Percentiles rank a stretch among this genome's conserved stretches.
These are phyloP conservation scores for Avahi laniger DNA, from an alignment of 2,797 vertebrate genomes.

Conservation along the genomic window DNA sequence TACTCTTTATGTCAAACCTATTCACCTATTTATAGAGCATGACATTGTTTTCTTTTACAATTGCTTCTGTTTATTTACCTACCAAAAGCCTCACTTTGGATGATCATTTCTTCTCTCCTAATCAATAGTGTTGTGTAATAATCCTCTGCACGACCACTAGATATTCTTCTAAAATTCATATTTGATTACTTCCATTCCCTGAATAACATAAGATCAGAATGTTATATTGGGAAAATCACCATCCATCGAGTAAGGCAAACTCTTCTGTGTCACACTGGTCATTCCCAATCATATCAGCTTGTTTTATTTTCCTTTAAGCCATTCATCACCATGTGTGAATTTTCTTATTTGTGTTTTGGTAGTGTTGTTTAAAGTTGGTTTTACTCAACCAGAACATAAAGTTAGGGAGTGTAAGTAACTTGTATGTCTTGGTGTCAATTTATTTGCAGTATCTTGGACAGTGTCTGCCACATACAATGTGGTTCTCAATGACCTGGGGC, in stretches of 20 bases:
- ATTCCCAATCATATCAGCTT: not conserved
- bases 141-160: not conserved
- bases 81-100: not conserved
- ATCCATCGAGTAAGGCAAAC: not conserved
- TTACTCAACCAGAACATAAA: not conserved
- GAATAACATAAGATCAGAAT: not conserved
- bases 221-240: not conserved
- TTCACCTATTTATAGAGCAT: not conserved
- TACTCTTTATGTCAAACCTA: not conserved
- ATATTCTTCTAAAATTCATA: not conserved
- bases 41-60: not conserved
- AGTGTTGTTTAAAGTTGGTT: not conserved
- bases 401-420: not conserved
- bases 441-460: not conserved
- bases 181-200: not conserved
- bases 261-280: not conserved
- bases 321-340: not conserved
- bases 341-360: slow-evolving; percentile 11
- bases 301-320: not conserved
- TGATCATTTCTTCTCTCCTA: not conserved
- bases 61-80: slow-evolving; percentile 1
- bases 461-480: not conserved
- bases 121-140: not conserved
- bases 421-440: not conserved
- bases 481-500: not conserved